phyloP scores from a whole-genome alignment of 2,888 invertebrate species.

The Lymantria dispar region DNA sequence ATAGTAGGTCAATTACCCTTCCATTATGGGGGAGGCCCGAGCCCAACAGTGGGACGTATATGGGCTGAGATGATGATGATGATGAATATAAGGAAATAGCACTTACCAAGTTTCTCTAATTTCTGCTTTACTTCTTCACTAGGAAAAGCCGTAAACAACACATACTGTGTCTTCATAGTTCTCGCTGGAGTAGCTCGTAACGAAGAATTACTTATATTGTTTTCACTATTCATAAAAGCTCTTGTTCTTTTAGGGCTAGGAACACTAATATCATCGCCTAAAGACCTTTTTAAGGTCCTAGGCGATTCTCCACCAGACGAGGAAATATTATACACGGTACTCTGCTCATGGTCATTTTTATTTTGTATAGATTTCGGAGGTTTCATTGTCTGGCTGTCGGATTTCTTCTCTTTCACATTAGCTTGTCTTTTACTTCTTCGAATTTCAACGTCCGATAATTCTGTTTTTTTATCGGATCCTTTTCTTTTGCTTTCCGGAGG shows the following conservation, averaged over 20 bases:
- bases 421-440: conserved; percentile 58
- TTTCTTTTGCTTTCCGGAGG: conserved; percentile 13
- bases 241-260: conserved; percentile 51
- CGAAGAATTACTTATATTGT: conserved; percentile 22
- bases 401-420: conserved; percentile 33
- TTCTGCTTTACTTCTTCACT: conserved; percentile 52
- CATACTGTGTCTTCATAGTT: conserved; percentile 44
- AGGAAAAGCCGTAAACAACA: conserved; percentile 68
- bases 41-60: too few relatives aligned
- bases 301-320: conserved; percentile 50
- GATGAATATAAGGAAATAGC: neutral
- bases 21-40: too few relatives aligned
- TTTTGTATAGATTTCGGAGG: conserved; percentile 35
- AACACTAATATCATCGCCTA: conserved; percentile 31
- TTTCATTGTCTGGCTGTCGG: conserved; percentile 23
- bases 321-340: conserved; percentile 56
- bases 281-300: conserved; percentile 45
- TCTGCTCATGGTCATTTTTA: conserved; percentile 44
- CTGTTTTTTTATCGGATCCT: conserved; percentile 15
- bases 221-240: conserved; percentile 15
- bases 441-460: conserved; percentile 40
- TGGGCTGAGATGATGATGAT: too few relatives aligned
- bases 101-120: conserved; percentile 63
- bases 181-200: conserved; percentile 46
- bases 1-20: too few relatives aligned